These are phyloP conservation scores for Chaetorhynchus papuensis DNA, from an alignment of 2,113 vertebrate genomes.

Conservation along the genomic window DNA sequence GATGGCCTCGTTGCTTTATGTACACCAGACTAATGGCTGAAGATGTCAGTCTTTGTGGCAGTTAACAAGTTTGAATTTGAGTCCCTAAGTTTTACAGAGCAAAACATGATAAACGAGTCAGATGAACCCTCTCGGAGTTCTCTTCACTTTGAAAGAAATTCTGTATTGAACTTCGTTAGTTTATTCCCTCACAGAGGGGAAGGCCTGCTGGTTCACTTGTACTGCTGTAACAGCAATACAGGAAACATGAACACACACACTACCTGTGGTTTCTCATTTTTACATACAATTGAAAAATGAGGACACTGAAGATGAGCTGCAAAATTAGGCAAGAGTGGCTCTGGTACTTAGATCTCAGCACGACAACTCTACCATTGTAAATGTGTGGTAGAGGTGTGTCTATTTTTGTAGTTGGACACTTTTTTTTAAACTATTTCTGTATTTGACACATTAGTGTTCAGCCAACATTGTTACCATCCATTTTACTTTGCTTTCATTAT, in stretches of 20 bases:
- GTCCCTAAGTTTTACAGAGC: slow-evolving; percentile 17
- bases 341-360: slow-evolving; percentile 62
- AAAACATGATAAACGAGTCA: neutral
- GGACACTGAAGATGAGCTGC: slow-evolving; percentile 56
- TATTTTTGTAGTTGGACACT: slow-evolving; percentile 72
- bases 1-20: neutral
- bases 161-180: neutral
- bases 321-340: slow-evolving; percentile 56
- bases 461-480: slow-evolving; percentile 62
- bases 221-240: slow-evolving; percentile 4
- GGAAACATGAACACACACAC: slow-evolving; percentile 34
- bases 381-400: slow-evolving; percentile 23
- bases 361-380: slow-evolving; percentile 50
- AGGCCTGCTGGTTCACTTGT: slow-evolving; percentile 6
- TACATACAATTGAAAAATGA: slow-evolving; percentile 23
- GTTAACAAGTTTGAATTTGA: slow-evolving; percentile 13
- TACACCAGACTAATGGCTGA: slow-evolving; percentile 28
- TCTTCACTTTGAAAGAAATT: neutral
- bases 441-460: slow-evolving; percentile 62
- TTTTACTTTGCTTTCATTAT: slow-evolving; percentile 73
- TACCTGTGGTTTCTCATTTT: slow-evolving; percentile 43
- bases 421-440: slow-evolving; percentile 57
- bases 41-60: neutral
- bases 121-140: neutral
- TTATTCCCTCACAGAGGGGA: neutral